A percentile compares a stretch with the other conserved stretches of the same genome.
Conservation (phyloP, 2,888 invertebrate species). For the Sarcophaga subvicina region DNA sequence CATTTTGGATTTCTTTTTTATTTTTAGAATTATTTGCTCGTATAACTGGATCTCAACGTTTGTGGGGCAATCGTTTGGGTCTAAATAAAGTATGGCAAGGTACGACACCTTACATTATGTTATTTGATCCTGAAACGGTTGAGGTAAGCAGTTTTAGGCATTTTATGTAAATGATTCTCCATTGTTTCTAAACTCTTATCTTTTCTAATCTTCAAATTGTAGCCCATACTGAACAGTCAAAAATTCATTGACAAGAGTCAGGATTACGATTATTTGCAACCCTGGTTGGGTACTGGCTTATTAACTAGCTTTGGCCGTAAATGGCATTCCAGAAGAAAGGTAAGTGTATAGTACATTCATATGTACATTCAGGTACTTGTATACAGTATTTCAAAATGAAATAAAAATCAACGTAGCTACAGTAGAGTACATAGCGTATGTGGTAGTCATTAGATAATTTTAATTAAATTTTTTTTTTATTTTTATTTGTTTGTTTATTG, state of each 20-base stretch:
- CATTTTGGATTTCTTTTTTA: conserved; percentile 10
- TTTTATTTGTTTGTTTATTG: neutral
- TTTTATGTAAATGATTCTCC: neutral
- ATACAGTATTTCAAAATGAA: neutral
- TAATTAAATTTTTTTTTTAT: neutral
- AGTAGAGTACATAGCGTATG: no score
- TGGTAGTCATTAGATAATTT: neutral
- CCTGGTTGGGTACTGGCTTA: conserved; percentile 85
- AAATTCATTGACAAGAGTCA: conserved; percentile 84
- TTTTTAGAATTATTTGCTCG: conserved; percentile 82
- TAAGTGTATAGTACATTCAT: conserved; percentile 69
- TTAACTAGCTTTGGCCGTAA: conserved; percentile 84
- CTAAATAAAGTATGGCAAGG: conserved; percentile 83
- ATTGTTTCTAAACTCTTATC: neutral
- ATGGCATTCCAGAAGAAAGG: conserved; percentile 85
- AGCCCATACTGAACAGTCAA: conserved; percentile 84
- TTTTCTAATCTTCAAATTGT: conserved; percentile 15
- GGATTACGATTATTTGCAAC: conserved; percentile 84
- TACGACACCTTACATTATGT: conserved; percentile 82
- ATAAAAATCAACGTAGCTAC: neutral
- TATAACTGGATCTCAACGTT: conserved; percentile 82
- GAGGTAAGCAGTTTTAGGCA: conserved; percentile 78
- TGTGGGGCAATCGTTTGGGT: conserved; percentile 83
- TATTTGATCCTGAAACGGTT: conserved; percentile 83
- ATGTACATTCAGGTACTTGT: no score